These are phyloP conservation scores for Acridotheres tristis DNA, from an alignment of 2,797 vertebrate species.

Conservation along the genomic window DNA sequence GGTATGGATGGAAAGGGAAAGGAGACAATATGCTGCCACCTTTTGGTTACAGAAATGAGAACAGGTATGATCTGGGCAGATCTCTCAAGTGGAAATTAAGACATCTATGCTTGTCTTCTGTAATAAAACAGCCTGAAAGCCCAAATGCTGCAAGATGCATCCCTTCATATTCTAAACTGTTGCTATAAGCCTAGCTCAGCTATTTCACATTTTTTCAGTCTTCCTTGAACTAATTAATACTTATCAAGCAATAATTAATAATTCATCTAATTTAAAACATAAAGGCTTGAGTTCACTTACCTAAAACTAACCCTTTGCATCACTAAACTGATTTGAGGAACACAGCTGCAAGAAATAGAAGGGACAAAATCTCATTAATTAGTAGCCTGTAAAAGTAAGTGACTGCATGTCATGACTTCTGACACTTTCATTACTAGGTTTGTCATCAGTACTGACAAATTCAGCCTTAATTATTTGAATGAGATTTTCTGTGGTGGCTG, in stretches of 20 bases:
- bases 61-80: background rate
- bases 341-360: background rate
- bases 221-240: background rate
- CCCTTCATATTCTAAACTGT: background rate
- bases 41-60: constrained; percentile 52
- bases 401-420: background rate
- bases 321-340: background rate
- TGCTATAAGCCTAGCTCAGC: background rate
- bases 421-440: background rate
- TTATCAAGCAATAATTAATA: background rate
- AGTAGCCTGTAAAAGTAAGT: background rate
- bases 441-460: background rate
- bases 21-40: constrained; percentile 65
- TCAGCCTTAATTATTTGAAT: background rate
- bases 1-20: background rate
- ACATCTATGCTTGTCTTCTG: background rate
- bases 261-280: background rate
- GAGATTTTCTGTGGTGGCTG: background rate
- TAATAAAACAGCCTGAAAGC: background rate
- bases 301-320: background rate
- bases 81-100: background rate
- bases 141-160: background rate
- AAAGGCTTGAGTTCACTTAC: background rate
- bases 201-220: background rate
- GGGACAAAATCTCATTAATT: background rate